Conservation (phyloP, 2,797 vertebrate species). For the Enteromius radiatus region DNA sequence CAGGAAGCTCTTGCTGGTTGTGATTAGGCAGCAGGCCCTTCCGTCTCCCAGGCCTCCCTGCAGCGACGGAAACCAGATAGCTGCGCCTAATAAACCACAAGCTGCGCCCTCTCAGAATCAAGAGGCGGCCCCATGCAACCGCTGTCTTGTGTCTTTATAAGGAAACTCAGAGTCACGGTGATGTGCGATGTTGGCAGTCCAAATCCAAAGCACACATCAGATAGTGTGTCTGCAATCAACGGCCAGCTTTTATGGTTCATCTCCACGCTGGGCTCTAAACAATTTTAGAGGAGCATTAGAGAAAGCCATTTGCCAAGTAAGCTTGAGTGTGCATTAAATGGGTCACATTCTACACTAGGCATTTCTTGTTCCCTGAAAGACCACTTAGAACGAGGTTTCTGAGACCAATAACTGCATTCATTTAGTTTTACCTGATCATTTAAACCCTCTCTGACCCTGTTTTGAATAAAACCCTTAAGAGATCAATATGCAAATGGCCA, state of each 20-base stretch:
- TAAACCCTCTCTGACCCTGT: not conserved
- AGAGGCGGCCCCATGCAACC: not conserved
- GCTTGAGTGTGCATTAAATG: constrained; percentile 23
- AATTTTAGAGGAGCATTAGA: not conserved
- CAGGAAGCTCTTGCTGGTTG: constrained; percentile 59
- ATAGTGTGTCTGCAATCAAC: constrained; percentile 32
- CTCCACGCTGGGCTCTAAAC: not conserved
- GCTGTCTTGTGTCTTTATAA: constrained; percentile 48
- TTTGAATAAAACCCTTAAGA: not conserved
- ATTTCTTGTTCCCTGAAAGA: not conserved
- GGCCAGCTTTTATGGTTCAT: constrained; percentile 11
- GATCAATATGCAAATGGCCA: not conserved
- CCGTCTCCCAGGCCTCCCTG: constrained; percentile 36
- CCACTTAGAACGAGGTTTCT: constrained; percentile 2
- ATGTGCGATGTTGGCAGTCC: constrained; percentile 18
- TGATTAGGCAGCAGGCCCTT: constrained; percentile 57
- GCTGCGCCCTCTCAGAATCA: constrained; percentile 36
- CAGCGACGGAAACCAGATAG: constrained; percentile 58
- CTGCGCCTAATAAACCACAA: constrained; percentile 50
- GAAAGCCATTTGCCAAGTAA: not conserved
- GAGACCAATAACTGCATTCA: not conserved
- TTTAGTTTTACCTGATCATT: constrained; percentile 12
- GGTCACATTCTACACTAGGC: not conserved
- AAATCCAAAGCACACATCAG: constrained; percentile 25
- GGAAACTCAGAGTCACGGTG: constrained; percentile 6